Base-by-base conservation (phyloP, 2,888 invertebrate species). In the Philereme transversata region DNA sequence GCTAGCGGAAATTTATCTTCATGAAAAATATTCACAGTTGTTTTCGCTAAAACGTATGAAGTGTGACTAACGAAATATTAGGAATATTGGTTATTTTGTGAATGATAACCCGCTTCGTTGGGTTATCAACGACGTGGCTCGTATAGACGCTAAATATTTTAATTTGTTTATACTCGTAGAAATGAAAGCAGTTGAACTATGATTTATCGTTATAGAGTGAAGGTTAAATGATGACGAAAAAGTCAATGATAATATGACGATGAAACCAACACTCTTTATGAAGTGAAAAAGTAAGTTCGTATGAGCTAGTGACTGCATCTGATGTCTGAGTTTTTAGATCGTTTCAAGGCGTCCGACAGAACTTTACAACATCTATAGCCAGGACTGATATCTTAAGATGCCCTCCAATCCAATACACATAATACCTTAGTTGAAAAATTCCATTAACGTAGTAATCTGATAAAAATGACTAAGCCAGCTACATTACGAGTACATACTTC, bases 151-250 rank as follows among this genome's bases (percentile, higher is more conserved):
- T 44, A 10, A 44, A 5, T 10, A 7, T 36, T 3, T 4, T 3
- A 5, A 10, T 11, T 11, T 11, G 44, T 11, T 44, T 10, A 11
- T 10, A 22, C 22, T 22, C 22, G 22, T 22, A 10, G 4, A 44
- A 11, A 11, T 44, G 8, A 45, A 45, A 45, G 7, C 11, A 10
- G 5, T 40, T 40, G 6, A 40, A 45, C n/a, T 55, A 56, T 10
- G 10, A 46, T 22, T 48, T 52, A 54, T 64, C 56, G 40, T n/a
- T 33, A 22, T 22, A 22, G 40, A 40, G 7, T 33, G 57, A 55
- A 51, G 49, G 38, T 57, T 54, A 35, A 44, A 45, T 44, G 62
- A 67, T 64, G 57, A 60, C n/a, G 11, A 48, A 38, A 54, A 64
- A 61, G 59, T 60, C 51, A 60, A 46, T 46, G 33, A 47, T 49